Conservation (phyloP, 2,113 vertebrate species). For the Ctenodactylus gundi region DNA sequence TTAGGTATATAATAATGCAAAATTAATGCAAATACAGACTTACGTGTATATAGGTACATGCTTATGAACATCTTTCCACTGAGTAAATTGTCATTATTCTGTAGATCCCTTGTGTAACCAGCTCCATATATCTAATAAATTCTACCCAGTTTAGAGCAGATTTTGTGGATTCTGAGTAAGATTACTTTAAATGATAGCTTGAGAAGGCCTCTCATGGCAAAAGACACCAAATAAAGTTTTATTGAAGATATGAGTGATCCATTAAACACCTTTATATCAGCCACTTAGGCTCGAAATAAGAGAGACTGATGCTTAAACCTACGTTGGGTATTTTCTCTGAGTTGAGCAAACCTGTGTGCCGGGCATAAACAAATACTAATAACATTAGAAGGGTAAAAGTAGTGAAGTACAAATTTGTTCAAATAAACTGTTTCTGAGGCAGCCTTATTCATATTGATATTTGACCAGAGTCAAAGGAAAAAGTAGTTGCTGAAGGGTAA, state of each 20-base stretch:
- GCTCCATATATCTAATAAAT: neutral
- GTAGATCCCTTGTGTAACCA: neutral
- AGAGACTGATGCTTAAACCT: neutral
- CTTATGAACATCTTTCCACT: neutral
- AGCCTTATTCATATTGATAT: neutral
- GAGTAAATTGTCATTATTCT: neutral
- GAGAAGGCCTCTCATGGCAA: neutral
- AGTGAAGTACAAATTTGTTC: neutral
- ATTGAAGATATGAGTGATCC: neutral
- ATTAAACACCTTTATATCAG: neutral
- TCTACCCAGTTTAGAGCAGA: neutral
- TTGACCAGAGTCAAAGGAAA: constrained; percentile 8
- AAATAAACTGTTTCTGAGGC: neutral
- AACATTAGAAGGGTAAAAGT: constrained; percentile 15
- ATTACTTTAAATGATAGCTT: neutral
- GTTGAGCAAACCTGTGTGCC: constrained; percentile 23
- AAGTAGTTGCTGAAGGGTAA: neutral
- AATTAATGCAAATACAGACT: neutral
- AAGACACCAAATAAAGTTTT: neutral
- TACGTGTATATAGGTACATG: neutral
- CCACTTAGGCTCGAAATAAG: constrained; percentile 12
- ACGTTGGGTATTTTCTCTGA: neutral
- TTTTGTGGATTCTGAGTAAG: constrained; percentile 1
- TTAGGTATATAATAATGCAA: neutral
- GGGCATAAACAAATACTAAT: neutral